A percentile compares a stretch with the other conserved stretches of the same genome.
These are phyloP conservation scores for Alcis repandata DNA, from an alignment of 2,888 invertebrate species.

Conservation along the genomic window DNA sequence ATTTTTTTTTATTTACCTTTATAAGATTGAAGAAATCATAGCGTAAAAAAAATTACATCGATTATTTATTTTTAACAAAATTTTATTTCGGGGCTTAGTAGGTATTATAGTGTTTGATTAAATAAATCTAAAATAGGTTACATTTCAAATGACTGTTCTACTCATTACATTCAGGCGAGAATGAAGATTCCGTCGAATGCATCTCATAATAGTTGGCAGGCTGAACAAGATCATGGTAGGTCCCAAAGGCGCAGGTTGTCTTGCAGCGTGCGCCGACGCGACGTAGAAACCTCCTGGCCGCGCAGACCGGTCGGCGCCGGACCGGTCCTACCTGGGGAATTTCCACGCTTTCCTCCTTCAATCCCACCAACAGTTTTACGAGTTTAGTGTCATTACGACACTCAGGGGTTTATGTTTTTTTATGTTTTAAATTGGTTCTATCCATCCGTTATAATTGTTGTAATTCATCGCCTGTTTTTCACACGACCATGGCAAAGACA, in stretches of 20 bases:
- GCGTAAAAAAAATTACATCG: too few relatives aligned
- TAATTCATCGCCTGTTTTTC: neutral
- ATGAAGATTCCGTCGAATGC: too few relatives aligned
- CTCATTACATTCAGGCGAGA: too few relatives aligned
- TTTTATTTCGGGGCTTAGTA: too few relatives aligned
- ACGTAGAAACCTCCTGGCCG: conserved; percentile 53
- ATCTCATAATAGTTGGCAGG: too few relatives aligned
- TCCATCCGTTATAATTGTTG: neutral
- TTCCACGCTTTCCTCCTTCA: conserved; percentile 71
- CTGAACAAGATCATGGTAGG: neutral
- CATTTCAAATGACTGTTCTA: too few relatives aligned
- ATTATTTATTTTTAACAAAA: too few relatives aligned
- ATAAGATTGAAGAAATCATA: too few relatives aligned
- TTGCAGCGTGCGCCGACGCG: neutral
- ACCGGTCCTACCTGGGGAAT: conserved; percentile 72
- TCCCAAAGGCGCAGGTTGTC: neutral
- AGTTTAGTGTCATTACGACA: neutral
- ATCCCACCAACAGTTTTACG: conserved; percentile 19
- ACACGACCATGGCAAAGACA: too few relatives aligned
- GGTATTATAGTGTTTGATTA: too few relatives aligned
- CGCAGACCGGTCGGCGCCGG: conserved; percentile 69
- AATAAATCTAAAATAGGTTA: too few relatives aligned
- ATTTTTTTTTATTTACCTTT: too few relatives aligned
- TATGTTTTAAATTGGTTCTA: neutral
- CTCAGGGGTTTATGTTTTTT: neutral